A percentile compares a stretch with the other conserved stretches of the same genome.
phyloP scores from a whole-genome alignment of 2,113 vertebrate genomes.

The Hemicordylus capensis region DNA sequence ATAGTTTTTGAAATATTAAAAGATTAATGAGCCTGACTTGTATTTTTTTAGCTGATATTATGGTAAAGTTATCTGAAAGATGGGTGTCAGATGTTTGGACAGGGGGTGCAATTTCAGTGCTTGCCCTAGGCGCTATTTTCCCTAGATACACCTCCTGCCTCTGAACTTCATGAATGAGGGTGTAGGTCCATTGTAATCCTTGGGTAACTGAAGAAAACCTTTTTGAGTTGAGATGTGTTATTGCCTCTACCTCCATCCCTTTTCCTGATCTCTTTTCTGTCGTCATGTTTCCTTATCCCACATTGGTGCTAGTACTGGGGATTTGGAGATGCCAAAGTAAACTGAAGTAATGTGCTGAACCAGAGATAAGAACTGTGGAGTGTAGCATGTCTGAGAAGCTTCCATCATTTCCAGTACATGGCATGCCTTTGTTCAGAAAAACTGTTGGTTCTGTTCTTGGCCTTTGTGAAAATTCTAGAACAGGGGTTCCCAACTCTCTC shows the following conservation, averaged over 20 bases:
- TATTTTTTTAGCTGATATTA: too few species aligned
- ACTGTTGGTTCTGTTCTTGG: neutral
- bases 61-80: too few species aligned
- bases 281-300: neutral
- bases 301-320: neutral
- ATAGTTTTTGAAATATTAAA: too few species aligned
- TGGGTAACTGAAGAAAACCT: neutral
- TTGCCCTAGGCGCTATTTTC: too few species aligned
- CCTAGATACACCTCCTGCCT: too few species aligned
- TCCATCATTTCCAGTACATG: slow-evolving; percentile 24
- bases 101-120: too few species aligned
- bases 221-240: neutral
- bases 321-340: neutral
- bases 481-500: too few species aligned
- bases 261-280: neutral
- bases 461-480: slow-evolving; percentile 15
- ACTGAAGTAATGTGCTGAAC: neutral
- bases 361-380: slow-evolving; percentile 44
- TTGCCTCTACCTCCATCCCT: neutral
- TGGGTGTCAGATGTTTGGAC: too few species aligned
- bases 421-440: slow-evolving; percentile 6
- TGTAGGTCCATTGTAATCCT: neutral
- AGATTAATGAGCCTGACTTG: too few species aligned
- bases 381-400: slow-evolving; percentile 32
- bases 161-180: neutral